Conservation (phyloP, 2,113 vertebrate genomes). For the Bagarius yarrelli region DNA sequence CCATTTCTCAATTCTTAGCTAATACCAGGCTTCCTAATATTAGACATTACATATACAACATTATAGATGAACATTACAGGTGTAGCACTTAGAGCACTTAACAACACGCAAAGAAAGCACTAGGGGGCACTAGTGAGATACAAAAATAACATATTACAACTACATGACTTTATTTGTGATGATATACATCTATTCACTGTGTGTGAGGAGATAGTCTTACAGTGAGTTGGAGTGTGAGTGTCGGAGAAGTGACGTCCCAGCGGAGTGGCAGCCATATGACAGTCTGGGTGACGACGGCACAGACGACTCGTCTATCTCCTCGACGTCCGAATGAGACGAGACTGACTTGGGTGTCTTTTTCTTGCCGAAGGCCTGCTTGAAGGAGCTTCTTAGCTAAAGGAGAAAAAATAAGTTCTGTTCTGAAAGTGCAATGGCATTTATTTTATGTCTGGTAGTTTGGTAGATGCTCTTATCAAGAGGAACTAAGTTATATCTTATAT, state of each 20-base stretch:
- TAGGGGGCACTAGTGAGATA: neutral
- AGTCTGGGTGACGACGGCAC: slow-evolving; percentile 80
- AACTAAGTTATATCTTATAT: too few species aligned
- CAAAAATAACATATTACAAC: too few species aligned
- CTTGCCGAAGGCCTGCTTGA: slow-evolving; percentile 89
- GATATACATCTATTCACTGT: neutral
- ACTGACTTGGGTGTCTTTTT: slow-evolving; percentile 82
- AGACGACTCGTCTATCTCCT: slow-evolving; percentile 82
- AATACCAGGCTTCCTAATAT: neutral
- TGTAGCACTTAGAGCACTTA: too few species aligned
- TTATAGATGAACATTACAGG: too few species aligned
- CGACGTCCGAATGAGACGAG: slow-evolving; percentile 83
- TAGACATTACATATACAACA: neutral
- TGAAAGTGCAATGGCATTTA: neutral
- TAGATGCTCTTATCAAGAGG: too few species aligned
- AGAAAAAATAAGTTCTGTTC: neutral
- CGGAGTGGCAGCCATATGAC: slow-evolving; percentile 38
- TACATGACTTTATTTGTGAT: neutral
- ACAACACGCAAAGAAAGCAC: neutral
- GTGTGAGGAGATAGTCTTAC: slow-evolving; percentile 38
- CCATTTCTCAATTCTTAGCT: neutral
- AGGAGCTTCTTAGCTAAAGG: slow-evolving; percentile 84
- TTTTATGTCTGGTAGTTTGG: too few species aligned
- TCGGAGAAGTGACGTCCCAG: slow-evolving; percentile 32
- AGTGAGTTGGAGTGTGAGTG: slow-evolving; percentile 54